Evolutionary conservation across 2,797 vertebrate species (phyloP), one percentile per base, ranked within the genome.

Genomic region (Danio jaintianensis): DNA sequence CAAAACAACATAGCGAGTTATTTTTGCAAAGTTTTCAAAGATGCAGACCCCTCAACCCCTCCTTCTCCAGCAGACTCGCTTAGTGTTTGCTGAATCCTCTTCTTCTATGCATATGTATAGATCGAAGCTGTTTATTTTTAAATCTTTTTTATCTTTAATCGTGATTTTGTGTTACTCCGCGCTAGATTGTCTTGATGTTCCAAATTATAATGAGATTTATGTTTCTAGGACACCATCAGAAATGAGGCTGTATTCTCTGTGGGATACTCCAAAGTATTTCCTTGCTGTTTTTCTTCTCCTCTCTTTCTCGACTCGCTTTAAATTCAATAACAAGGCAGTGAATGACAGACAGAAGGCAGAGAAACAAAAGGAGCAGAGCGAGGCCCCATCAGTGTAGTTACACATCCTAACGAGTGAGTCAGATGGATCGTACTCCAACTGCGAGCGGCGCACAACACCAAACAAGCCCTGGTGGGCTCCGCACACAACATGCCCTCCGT

Each of bases 151-250:
- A 92, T 90, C 85, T 90, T 89, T 90, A 90, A 90, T 92, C 90
- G 87, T 90, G 90, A 90, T 92, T 90, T 92, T 91, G 85, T 92
- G 90, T 90, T 92, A 87, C 90, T 93, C 89, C 85, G 71, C 88
- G 90, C 90, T 87, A 91, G 92, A 93, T 92, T 92, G 91, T 93
- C 90, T 93, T 93, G 91, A 93, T 93, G 91, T 93, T 90, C 78
- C 86, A 91, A 92, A 93, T 94, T 90, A 91, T 94, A 94, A 94
- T 93, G 93, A 93, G 93, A 93, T 93, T 93, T 92, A 92, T 93
- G 92, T 94, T 94, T 94, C 93, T 93, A 89, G 93, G 93, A 93
- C 93, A 92, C 91, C 91, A 91, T 91, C 82, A 84, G 91, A 92
- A 93, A 94, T 90, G 87, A 92, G 91, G 91, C 89, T 90, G 90